phyloP scores from a whole-genome alignment of 2,888 invertebrate genomes.

The Ochropacha duplaris region DNA sequence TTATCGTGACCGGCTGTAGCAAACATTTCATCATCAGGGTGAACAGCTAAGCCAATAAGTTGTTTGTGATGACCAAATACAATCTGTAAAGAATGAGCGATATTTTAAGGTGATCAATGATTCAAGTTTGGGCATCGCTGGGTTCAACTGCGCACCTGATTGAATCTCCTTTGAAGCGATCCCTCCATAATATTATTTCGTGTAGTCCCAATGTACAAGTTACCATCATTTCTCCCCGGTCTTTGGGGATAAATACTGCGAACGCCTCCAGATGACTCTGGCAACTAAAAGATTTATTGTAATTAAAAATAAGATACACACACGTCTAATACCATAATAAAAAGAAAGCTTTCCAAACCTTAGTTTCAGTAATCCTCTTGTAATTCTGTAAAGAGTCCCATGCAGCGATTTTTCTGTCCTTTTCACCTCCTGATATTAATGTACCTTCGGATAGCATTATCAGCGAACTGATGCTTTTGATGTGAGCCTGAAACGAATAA shows the following conservation, averaged over 20 bases:
- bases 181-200: slow-evolving; percentile 95
- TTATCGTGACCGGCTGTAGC: slow-evolving; percentile 96
- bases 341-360: slow-evolving; percentile 76
- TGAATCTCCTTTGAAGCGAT: slow-evolving; percentile 93
- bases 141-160: slow-evolving; percentile 78
- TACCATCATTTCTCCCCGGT: slow-evolving; percentile 93
- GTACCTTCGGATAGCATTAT: slow-evolving; percentile 96
- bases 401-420: slow-evolving; percentile 94
- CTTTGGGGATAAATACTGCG: slow-evolving; percentile 94
- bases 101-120: too few species aligned
- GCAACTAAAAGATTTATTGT: slow-evolving; percentile 83
- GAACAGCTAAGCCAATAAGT: slow-evolving; percentile 93
- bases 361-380: slow-evolving; percentile 94
- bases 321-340: slow-evolving; percentile 5
- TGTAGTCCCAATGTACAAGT: slow-evolving; percentile 95
- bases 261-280: slow-evolving; percentile 94
- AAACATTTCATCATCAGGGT: slow-evolving; percentile 95
- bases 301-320: neutral
- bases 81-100: slow-evolving; percentile 72
- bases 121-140: too few species aligned
- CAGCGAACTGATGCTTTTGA: slow-evolving; percentile 93
- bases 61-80: slow-evolving; percentile 95
- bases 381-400: slow-evolving; percentile 97
- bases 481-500: slow-evolving; percentile 85
- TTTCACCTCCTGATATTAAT: slow-evolving; percentile 94